Evolutionary conservation across 2,113 vertebrate species (phyloP).

Genomic region (Takifugu bimaculatus): DNA sequence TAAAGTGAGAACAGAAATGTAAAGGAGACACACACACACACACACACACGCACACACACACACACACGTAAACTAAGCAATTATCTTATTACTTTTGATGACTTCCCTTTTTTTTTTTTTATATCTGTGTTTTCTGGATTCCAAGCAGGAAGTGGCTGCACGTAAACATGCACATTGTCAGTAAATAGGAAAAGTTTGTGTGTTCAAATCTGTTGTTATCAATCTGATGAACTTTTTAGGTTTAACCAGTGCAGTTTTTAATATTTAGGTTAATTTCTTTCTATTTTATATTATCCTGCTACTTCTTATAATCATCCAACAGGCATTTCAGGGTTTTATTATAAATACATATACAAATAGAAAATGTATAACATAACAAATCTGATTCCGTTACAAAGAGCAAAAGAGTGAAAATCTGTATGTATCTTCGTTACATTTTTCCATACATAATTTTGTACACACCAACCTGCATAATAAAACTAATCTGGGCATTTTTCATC

Average conservation of each 20-base stretch:
- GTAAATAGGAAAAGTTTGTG: conserved; percentile 47
- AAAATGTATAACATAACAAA: no score
- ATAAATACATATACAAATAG: no score
- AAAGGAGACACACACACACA: conserved; percentile 10
- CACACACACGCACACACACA: conserved; percentile 5
- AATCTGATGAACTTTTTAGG: conserved; percentile 3
- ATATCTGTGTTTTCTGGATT: conserved; percentile 25
- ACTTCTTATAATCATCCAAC: no score
- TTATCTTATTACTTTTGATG: conserved; percentile 70
- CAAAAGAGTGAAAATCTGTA: no score
- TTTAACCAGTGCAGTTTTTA: conserved; percentile 17
- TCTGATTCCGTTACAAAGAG: no score
- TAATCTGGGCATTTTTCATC: no score
- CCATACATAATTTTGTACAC: no score
- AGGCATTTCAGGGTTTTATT: no score
- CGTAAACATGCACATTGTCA: conserved; percentile 16
- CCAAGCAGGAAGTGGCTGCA: conserved; percentile 22
- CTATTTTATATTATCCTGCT: no score
- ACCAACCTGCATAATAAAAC: no score
- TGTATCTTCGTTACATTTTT: no score
- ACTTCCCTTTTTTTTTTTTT: conserved; percentile 55
- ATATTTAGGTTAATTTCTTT: neutral
- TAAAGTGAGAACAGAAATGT: conserved; percentile 32
- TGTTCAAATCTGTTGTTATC: conserved; percentile 10
- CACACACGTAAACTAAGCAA: conserved; percentile 58